Conservation (phyloP, 2,888 invertebrate genomes). For the Phyllotreta striolata region DNA sequence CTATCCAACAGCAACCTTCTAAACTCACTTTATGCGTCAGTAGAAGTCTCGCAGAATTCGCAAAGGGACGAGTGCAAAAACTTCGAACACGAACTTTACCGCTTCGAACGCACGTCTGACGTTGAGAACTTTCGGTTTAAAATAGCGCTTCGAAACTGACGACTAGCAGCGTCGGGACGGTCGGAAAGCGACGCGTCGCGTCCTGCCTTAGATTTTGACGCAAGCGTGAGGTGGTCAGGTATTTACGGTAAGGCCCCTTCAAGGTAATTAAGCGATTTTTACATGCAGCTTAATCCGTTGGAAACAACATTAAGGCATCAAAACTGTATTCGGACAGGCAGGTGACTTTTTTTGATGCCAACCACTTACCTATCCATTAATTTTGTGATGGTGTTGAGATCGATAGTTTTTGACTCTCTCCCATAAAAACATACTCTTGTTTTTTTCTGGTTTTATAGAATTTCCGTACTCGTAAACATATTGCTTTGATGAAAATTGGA, state of each 20-base stretch:
- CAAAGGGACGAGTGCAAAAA: neutral
- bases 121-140: conserved; percentile 4
- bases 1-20: no score
- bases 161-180: conserved; percentile 32
- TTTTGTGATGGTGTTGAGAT: no score
- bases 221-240: conserved; percentile 39
- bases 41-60: no score
- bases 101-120: neutral
- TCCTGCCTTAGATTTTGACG: conserved; percentile 27
- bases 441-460: no score
- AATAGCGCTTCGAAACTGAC: conserved; percentile 25
- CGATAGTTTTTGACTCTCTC: no score
- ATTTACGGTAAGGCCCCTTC: conserved; percentile 15
- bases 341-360: no score
- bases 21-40: no score
- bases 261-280: conserved; percentile 22
- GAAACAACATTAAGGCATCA: neutral
- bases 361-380: no score
- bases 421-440: no score
- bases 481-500: no score
- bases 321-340: no score
- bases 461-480: no score
- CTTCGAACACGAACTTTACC: conserved; percentile 2
- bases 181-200: conserved; percentile 23
- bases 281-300: neutral